phyloP scores from a whole-genome alignment of 1,140 invertebrate species.

The Diorhabda carinulata region DNA sequence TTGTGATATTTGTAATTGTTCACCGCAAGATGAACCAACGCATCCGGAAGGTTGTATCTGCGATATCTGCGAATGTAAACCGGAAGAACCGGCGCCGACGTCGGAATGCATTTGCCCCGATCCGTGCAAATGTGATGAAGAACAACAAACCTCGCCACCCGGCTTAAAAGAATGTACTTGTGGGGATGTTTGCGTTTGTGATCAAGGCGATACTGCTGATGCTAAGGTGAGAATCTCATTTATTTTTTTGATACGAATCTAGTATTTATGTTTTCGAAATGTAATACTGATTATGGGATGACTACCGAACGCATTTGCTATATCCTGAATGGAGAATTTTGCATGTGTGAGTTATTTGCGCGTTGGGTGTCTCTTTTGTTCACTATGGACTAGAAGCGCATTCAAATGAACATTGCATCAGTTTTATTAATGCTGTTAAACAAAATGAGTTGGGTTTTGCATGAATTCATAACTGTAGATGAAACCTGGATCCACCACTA shows the following conservation, averaged over 20 bases:
- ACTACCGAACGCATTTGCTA: too few species aligned
- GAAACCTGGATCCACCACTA: too few species aligned
- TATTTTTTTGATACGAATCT: not conserved
- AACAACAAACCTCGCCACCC: not conserved
- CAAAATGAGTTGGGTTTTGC: too few species aligned
- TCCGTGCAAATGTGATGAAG: not conserved
- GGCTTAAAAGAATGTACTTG: not conserved
- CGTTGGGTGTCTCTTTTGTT: too few species aligned
- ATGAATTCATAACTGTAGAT: too few species aligned
- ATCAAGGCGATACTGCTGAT: not conserved
- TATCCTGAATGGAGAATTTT: too few species aligned
- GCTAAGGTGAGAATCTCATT: not conserved
- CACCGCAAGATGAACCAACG: not conserved
- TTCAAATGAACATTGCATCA: too few species aligned
- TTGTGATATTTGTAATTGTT: conserved; percentile 11
- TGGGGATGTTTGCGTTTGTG: not conserved
- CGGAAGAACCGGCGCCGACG: not conserved
- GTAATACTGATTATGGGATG: too few species aligned
- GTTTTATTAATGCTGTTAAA: too few species aligned
- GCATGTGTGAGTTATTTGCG: too few species aligned
- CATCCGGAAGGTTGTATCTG: conserved; percentile 4
- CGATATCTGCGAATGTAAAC: conserved; percentile 1
- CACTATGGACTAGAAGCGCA: too few species aligned
- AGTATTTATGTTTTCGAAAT: too few species aligned
- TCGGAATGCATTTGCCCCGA: not conserved